phyloP scores from a whole-genome alignment of 2,113 vertebrate genomes.

The Tupaia chinensis region DNA sequence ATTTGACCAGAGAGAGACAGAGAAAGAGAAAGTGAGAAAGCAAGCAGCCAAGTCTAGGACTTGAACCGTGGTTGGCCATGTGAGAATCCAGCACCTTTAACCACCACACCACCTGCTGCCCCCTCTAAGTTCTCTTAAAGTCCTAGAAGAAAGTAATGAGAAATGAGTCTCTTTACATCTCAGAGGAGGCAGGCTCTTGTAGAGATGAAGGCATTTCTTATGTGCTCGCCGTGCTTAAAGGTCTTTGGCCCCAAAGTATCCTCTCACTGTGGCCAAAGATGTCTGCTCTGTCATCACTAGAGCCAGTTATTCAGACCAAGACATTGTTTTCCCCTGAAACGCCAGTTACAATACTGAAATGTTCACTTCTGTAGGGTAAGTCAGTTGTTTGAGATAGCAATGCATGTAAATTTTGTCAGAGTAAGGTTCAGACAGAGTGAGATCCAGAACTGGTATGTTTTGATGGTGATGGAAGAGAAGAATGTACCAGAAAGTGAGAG shows the following conservation, averaged over 20 bases:
- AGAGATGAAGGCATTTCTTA: background rate
- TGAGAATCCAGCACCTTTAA: no score
- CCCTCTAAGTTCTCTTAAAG: background rate
- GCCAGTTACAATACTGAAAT: background rate
- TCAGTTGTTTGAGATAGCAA: background rate
- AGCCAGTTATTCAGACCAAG: background rate
- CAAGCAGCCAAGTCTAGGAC: no score
- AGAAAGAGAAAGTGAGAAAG: no score
- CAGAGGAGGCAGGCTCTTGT: background rate
- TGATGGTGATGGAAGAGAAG: background rate
- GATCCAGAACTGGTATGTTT: background rate
- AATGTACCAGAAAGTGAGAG: background rate
- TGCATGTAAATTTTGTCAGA: background rate
- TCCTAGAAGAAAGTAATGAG: conserved; percentile 13
- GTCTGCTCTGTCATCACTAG: background rate
- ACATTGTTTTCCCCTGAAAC: background rate
- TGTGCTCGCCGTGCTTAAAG: background rate
- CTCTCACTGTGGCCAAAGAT: background rate
- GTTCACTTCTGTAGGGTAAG: background rate
- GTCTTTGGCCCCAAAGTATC: background rate
- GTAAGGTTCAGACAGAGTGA: background rate
- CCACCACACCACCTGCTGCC: no score
- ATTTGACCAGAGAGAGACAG: no score
- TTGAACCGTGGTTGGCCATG: no score
- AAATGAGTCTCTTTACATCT: background rate